A percentile compares a stretch with the other conserved stretches of the same genome.
Conservation (phyloP, 2,888 invertebrate genomes). For the Cosmorhoe ocellata region DNA sequence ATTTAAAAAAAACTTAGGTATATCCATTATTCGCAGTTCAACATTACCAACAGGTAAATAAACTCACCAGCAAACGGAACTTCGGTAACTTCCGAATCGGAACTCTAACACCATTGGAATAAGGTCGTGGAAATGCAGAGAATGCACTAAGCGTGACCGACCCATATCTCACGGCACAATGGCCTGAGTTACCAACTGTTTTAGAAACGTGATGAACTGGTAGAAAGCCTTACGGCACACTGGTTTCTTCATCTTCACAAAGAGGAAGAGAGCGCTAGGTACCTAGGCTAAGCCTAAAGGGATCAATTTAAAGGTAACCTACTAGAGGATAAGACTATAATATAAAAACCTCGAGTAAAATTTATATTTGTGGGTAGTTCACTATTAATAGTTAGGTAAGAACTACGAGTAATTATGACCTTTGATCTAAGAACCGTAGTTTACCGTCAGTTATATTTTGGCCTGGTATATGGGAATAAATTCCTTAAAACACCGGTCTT, state of each 20-base stretch:
- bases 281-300: neutral
- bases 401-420: too few species aligned
- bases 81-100: constrained; percentile 22
- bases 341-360: too few species aligned
- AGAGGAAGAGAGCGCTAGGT: neutral
- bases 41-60: constrained; percentile 30
- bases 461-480: too few species aligned
- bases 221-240: neutral
- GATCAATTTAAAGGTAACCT: too few species aligned
- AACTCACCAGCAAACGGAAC: constrained; percentile 21
- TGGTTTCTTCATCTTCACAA: neutral
- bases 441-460: too few species aligned
- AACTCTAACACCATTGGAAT: constrained; percentile 22
- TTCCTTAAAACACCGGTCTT: too few species aligned
- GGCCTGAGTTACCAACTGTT: constrained; percentile 9
- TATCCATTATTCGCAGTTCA: constrained; percentile 6
- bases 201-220: neutral
- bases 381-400: too few species aligned
- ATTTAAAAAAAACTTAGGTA: too few species aligned
- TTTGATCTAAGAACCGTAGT: too few species aligned
- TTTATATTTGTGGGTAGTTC: too few species aligned
- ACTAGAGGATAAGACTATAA: too few species aligned
- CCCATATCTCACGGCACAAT: constrained; percentile 36
- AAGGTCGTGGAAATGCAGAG: constrained; percentile 25
- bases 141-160: constrained; percentile 27